phyloP scores from a whole-genome alignment of 1,140 invertebrate genomes.

The Caenorhabditis remanei region DNA sequence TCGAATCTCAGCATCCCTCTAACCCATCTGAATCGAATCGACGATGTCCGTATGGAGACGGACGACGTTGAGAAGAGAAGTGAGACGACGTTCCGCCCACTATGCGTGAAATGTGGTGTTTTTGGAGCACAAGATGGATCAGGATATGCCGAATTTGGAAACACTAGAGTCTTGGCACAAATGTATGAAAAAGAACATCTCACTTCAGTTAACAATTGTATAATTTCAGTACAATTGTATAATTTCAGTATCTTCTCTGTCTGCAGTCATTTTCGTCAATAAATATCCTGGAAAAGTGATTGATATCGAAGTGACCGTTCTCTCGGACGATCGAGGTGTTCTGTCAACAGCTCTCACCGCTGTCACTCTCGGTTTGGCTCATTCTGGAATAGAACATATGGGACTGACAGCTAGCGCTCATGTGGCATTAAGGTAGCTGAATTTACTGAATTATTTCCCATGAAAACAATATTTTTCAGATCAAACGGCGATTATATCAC shows the following conservation, averaged over 20 bases:
- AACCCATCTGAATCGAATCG: background rate
- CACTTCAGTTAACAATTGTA: background rate
- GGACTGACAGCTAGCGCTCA: slow-evolving; percentile 21
- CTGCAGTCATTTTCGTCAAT: background rate
- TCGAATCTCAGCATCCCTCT: slow-evolving; percentile 36
- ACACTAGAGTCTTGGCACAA: slow-evolving; percentile 21
- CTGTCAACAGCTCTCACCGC: background rate
- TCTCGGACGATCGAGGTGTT: slow-evolving; percentile 19
- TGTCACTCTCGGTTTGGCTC: background rate
- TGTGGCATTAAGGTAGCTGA: background rate
- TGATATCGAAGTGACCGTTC: slow-evolving; percentile 13
- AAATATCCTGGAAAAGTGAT: slow-evolving; percentile 51
- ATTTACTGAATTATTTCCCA: background rate
- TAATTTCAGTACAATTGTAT: slow-evolving; percentile 5
- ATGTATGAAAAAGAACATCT: background rate
- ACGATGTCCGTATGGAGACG: no score
- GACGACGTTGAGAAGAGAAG: background rate
- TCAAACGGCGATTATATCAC: no score
- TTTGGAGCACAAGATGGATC: slow-evolving; percentile 36
- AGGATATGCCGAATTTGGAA: slow-evolving; percentile 36
- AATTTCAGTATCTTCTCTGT: background rate
- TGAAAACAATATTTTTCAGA: background rate
- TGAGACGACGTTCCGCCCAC: background rate
- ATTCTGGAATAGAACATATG: slow-evolving; percentile 39
- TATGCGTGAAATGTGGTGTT: slow-evolving; percentile 21